These are phyloP conservation scores for Scolopax rusticola DNA, from an alignment of 2,797 vertebrate species.

Conservation along the genomic window DNA sequence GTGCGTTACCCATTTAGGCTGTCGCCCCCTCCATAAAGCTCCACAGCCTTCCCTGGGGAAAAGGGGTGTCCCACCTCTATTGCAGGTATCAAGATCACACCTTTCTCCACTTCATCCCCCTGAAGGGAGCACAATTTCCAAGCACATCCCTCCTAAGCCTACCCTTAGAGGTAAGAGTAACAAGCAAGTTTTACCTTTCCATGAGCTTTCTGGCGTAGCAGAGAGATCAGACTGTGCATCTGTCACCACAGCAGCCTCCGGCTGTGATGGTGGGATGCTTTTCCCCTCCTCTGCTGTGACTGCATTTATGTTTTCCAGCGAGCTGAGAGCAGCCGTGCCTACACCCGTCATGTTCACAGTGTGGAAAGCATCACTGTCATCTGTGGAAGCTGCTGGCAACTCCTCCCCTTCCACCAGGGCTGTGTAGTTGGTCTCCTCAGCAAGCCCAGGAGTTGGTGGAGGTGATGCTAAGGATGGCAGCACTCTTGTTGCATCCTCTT, in stretches of 20 bases:
- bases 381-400: neutral
- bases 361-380: neutral
- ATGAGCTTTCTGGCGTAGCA: slow-evolving; percentile 14
- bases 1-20: rapidly evolving
- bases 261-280: neutral
- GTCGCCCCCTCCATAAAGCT: neutral
- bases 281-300: neutral
- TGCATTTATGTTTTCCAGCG: neutral
- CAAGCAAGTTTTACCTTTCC: slow-evolving; percentile 74
- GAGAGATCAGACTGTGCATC: slow-evolving; percentile 25
- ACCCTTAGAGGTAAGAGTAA: neutral
- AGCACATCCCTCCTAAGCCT: neutral
- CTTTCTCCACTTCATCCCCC: neutral
- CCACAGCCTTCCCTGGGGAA: neutral
- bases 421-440: neutral
- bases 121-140: neutral
- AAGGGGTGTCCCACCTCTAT: neutral
- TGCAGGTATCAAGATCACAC: neutral
- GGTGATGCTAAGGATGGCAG: neutral
- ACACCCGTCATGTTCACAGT: neutral
- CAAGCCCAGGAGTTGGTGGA: neutral
- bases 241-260: slow-evolving; percentile 13
- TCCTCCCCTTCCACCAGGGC: neutral
- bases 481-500: neutral
- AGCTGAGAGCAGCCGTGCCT: neutral